phyloP scores from a whole-genome alignment of 2,888 invertebrate species.

The Nomada ruficornis region DNA sequence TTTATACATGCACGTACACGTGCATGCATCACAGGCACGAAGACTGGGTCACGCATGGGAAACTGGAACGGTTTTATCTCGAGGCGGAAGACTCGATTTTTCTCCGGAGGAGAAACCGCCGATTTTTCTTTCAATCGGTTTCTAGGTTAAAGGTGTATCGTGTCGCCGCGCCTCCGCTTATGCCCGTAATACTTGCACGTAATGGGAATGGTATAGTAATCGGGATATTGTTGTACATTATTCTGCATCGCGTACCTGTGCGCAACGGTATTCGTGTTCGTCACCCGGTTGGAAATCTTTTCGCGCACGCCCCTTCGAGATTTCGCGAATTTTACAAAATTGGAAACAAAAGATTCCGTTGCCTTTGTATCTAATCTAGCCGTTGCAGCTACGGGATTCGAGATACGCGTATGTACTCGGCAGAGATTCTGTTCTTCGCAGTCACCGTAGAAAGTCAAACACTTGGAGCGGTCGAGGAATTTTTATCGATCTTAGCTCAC shows the following conservation, averaged over 20 bases:
- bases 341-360: too few species aligned
- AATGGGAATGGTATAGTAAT: slow-evolving; percentile 22
- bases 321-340: background rate
- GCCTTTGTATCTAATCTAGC: too few species aligned
- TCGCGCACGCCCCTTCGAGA: background rate
- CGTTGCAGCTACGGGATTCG: too few species aligned
- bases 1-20: background rate
- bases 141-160: slow-evolving; percentile 61
- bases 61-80: slow-evolving; percentile 74
- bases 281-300: slow-evolving; percentile 12
- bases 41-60: slow-evolving; percentile 70
- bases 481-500: background rate
- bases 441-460: background rate
- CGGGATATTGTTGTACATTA: background rate
- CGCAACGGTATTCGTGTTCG: background rate
- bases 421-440: too few species aligned
- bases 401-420: too few species aligned
- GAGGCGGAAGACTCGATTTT: slow-evolving; percentile 69
- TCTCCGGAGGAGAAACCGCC: slow-evolving; percentile 69
- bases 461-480: background rate
- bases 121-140: slow-evolving; percentile 73
- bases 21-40: slow-evolving; percentile 15
- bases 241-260: too few species aligned
- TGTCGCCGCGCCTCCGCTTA: slow-evolving; percentile 2
- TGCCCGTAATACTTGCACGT: slow-evolving; percentile 3